phyloP scores from a whole-genome alignment of 2,113 vertebrate genomes.

The Pithys albifrons region DNA sequence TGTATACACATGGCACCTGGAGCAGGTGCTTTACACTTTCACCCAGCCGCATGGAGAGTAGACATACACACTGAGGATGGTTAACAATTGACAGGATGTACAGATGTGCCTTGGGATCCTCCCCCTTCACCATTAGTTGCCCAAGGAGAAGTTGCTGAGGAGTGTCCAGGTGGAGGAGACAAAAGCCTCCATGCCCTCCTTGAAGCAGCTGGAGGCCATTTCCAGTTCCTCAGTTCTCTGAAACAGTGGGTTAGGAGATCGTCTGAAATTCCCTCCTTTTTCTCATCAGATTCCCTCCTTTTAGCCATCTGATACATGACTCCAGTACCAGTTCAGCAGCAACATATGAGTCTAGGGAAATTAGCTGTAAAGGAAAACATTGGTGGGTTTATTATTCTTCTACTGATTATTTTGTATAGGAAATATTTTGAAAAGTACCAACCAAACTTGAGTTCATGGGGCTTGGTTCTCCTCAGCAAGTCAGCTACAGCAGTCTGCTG shows the following conservation, averaged over 20 bases:
- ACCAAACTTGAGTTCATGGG: neutral
- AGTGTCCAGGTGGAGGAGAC: neutral
- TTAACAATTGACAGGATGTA: neutral
- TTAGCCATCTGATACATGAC: neutral
- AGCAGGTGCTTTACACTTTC: neutral
- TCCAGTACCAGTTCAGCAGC: neutral
- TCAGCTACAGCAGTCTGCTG: neutral
- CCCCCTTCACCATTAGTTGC: neutral
- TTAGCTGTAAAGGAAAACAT: neutral
- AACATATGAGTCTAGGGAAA: neutral
- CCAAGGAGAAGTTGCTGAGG: neutral
- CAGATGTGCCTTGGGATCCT: neutral
- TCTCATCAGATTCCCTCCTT: neutral
- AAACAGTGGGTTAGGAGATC: neutral
- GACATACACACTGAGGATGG: neutral
- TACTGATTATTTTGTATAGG: neutral
- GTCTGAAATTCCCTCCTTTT: neutral
- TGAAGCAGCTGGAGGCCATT: neutral
- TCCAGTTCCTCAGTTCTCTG: neutral
- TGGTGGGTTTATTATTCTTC: neutral
- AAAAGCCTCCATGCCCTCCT: neutral
- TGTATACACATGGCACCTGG: fast-evolving
- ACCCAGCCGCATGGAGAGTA: neutral
- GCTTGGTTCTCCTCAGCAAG: neutral
- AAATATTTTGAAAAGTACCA: neutral